Evolutionary conservation across 2,888 invertebrate species (phyloP).

Genomic region (Spialia ferax): DNA sequence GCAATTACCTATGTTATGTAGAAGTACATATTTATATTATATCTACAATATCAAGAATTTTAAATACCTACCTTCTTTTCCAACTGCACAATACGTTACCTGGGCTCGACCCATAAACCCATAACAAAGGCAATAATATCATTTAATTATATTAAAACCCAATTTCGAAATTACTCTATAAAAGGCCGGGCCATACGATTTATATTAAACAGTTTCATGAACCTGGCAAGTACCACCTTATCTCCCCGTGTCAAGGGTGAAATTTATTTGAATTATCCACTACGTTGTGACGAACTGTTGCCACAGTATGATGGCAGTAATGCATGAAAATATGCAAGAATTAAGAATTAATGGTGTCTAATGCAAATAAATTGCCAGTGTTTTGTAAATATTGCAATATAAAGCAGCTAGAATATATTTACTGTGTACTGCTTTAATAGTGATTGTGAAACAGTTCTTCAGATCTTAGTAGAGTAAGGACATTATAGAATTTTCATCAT

Average conservation of each 20-base stretch:
- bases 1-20: too few relatives aligned
- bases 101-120: neutral
- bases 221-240: slow-evolving; percentile 17
- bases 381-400: slow-evolving; percentile 38
- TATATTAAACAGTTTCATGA: neutral
- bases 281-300: slow-evolving; percentile 34
- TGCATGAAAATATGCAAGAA: slow-evolving; percentile 44
- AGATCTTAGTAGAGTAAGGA: neutral
- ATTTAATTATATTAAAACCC: neutral
- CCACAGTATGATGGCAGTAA: slow-evolving; percentile 43
- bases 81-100: neutral
- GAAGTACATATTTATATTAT: too few relatives aligned
- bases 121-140: slow-evolving; percentile 1
- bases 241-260: slow-evolving; percentile 19
- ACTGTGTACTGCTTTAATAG: neutral
- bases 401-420: slow-evolving; percentile 15
- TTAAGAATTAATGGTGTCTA: slow-evolving; percentile 36
- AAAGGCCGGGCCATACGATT: neutral
- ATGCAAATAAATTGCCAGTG: slow-evolving; percentile 34
- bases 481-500: too few relatives aligned
- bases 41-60: too few relatives aligned
- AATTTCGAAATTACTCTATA: slow-evolving; percentile 1
- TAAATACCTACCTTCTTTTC: neutral
- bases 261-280: slow-evolving; percentile 20
- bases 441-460: neutral